Evolutionary conservation across 2,113 vertebrate genomes (phyloP), one percentile per base, ranked within the genome.

Genomic region (Sciurus niger): DNA sequence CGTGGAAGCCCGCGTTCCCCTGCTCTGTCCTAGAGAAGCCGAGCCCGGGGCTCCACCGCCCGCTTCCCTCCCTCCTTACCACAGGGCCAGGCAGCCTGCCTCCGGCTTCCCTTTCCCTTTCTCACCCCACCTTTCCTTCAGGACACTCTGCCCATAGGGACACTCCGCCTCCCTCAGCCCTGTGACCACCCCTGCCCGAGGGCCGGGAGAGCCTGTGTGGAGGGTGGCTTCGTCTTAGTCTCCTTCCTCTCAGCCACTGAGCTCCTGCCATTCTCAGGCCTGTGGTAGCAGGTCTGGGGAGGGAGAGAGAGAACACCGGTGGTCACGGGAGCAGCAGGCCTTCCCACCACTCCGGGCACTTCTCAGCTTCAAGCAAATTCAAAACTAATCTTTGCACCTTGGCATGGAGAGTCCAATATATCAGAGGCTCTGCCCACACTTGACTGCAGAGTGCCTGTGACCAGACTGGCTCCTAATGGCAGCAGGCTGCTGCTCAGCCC

Each of bases 311-410:
- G 30, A n/a, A 48, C 4, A 28, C 40, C 22, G 4, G 0, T 4
- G 20, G 14, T 1, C 14, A 1, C 0, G 8, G 58, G 14, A 30
- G n/a, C 28, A 2, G 8, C 9, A 0, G 0, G 20, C 8, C 22
- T 55, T 9, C 37, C 68, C 14, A 24, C 8, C 30, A 10, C 0
- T 7, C 46, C 63, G 37, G 63, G 83, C 53, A 11, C 32, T 43
- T 90, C 67, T 85, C 14, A 10, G 37, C 4, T 32, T 30, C 14
- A 24, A 65, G 74, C 22, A 83, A 34, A 51, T 11, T 40, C 91
- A 25, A 53, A 77, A 1, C 17, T 30, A 6, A 4, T 7, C 37
- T 18, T 73, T 46, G 34, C 68, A 4, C 68, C 12, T 30, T 2
- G 8, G 24, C 37, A 77, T 43, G 22, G 32, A 12, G 55, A 84